phyloP scores from a whole-genome alignment of 1,140 invertebrate species.

The Tribolium madens region DNA sequence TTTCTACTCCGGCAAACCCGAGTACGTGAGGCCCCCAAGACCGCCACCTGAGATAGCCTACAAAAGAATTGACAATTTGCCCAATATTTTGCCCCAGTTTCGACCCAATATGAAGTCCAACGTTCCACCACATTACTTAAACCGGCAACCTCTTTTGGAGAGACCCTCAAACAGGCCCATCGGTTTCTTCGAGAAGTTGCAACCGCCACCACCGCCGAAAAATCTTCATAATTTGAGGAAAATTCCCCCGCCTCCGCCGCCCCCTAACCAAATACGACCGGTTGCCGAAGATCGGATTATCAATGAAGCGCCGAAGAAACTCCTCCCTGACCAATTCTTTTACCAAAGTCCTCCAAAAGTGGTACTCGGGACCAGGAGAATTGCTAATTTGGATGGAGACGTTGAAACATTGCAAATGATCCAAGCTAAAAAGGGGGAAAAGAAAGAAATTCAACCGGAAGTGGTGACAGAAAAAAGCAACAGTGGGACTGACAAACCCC shows the following conservation, averaged over 20 bases:
- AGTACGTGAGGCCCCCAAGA: conserved; percentile 62
- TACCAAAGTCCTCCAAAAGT: conserved; percentile 62
- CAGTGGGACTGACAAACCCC: conserved; percentile 66
- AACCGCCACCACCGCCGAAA: conserved; percentile 68
- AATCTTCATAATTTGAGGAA: conserved; percentile 56
- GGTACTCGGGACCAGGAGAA: conserved; percentile 57
- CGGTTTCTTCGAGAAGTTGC: conserved; percentile 65
- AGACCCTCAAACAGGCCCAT: conserved; percentile 63
- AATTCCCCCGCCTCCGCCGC: conserved; percentile 48
- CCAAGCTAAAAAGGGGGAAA: conserved; percentile 65
- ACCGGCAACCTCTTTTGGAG: conserved; percentile 63
- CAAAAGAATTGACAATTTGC: conserved; percentile 68
- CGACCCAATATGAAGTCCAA: conserved; percentile 69
- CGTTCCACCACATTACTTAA: conserved; percentile 47
- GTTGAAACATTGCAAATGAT: conserved; percentile 78
- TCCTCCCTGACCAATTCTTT: conserved; percentile 56
- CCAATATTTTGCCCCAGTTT: conserved; percentile 80
- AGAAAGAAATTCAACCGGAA: conserved; percentile 54
- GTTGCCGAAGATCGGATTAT: conserved; percentile 56
- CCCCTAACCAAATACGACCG: conserved; percentile 50
- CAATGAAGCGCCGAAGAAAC: conserved; percentile 52
- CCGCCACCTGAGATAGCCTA: conserved; percentile 60
- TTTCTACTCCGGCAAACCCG: conserved; percentile 62
- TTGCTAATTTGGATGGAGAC: conserved; percentile 55
- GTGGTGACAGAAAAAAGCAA: conserved; percentile 43